Evolutionary conservation across 2,888 invertebrate species (phyloP).

Genomic region (Cerastoderma edule): DNA sequence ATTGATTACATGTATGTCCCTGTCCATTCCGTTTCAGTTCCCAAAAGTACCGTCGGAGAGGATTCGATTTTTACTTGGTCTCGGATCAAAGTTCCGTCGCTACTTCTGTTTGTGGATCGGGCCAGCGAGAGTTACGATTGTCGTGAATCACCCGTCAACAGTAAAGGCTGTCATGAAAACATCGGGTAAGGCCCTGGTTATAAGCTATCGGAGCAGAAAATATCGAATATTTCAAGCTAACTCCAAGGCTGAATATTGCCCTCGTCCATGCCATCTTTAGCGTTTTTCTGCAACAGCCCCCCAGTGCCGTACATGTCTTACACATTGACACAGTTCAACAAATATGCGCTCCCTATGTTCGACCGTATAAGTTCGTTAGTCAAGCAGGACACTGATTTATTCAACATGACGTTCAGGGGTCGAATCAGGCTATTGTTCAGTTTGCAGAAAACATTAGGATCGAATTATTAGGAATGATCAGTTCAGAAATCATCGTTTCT

Average conservation of each 20-base stretch:
- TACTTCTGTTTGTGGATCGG: constrained; percentile 57
- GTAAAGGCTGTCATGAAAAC: constrained; percentile 56
- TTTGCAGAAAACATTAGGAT: no score
- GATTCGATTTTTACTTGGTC: constrained; percentile 40
- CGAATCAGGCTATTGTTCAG: no score
- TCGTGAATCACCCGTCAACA: constrained; percentile 55
- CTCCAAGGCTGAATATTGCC: not conserved
- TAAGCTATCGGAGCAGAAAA: not conserved
- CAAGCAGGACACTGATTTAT: no score
- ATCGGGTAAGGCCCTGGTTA: constrained; percentile 42
- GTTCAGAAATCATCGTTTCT: no score
- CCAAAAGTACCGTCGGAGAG: constrained; percentile 35
- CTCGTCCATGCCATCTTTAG: not conserved
- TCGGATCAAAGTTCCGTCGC: constrained; percentile 46
- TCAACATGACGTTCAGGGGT: no score
- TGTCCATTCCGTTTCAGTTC: constrained; percentile 27
- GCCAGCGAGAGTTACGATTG: constrained; percentile 49
- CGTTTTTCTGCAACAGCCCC: not conserved
- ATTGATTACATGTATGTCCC: not conserved
- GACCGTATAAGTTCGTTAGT: not conserved
- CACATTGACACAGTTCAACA: not conserved
- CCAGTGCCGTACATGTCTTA: not conserved
- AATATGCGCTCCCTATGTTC: not conserved
- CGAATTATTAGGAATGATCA: no score
- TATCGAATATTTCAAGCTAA: not conserved